Evolutionary conservation across 2,113 vertebrate species (phyloP).

Genomic region (Petaurus breviceps): DNA sequence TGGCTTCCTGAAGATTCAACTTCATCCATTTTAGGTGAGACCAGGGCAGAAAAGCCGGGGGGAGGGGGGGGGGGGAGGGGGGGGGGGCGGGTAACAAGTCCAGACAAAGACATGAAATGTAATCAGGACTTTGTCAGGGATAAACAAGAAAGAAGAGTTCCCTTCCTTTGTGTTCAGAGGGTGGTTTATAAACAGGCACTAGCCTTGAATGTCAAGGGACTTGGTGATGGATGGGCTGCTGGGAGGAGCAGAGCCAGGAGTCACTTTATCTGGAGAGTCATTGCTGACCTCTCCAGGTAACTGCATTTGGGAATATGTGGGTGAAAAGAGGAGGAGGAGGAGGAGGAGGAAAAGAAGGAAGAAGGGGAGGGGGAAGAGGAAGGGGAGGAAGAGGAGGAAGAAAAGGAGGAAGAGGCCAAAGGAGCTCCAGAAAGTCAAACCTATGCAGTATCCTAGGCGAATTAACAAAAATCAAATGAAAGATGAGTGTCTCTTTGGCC

Average conservation of each 20-base stretch:
- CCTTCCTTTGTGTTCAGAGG: not conserved
- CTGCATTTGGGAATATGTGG: slow-evolving; percentile 9
- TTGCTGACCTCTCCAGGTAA: slow-evolving; percentile 3
- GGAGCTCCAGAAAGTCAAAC: slow-evolving; percentile 53
- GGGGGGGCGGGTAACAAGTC: not conserved
- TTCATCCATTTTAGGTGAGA: slow-evolving; percentile 50
- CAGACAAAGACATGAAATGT: slow-evolving; percentile 54
- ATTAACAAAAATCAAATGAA: slow-evolving; percentile 42
- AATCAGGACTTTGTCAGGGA: slow-evolving; percentile 58
- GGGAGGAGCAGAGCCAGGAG: slow-evolving; percentile 1
- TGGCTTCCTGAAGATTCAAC: slow-evolving; percentile 43
- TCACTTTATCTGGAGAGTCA: slow-evolving; percentile 2
- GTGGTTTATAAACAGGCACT: not conserved
- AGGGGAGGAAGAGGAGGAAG: not conserved
- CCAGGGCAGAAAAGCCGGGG: slow-evolving; percentile 43
- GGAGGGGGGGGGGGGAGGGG: not conserved
- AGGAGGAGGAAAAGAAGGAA: not conserved
- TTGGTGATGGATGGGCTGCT: slow-evolving; percentile 25
- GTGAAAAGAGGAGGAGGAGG: not conserved
- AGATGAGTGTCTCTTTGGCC: slow-evolving; percentile 7
- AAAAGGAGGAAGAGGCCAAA: slow-evolving; percentile 8
- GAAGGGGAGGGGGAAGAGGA: not conserved
- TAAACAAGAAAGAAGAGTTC: slow-evolving; percentile 31
- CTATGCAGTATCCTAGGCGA: not conserved
- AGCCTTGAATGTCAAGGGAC: slow-evolving; percentile 41